Evolutionary conservation across 2,797 vertebrate species (phyloP), one percentile per base, ranked within the genome.

Genomic region (Gobio occitaniae): DNA sequence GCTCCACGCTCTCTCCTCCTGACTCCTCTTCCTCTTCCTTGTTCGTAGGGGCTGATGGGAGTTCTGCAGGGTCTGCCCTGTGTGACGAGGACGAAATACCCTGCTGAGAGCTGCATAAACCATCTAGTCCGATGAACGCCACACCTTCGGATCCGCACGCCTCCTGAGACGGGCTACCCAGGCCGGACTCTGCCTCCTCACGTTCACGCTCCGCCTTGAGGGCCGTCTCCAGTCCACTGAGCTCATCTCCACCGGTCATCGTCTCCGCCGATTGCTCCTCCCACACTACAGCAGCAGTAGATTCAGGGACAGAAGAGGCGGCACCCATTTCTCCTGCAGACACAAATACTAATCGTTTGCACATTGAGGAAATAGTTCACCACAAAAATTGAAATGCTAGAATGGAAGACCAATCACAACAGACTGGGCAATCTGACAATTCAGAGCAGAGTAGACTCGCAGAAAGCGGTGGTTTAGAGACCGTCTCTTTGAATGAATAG

Each of bases 121-220:
- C 95, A 19, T 96, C 95, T 0, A 96, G 93, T 44, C 95, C 95
- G 0, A 96, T 96, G 92, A 95, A 96, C 70, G 92, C 89, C 32
- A 91, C 87, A 56, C 88, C 89, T 50, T 77, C 84, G 4, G 68
- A 84, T 16, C 17, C 84, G 68, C 89, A 89, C 0, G 87, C 78
- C 48, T 81, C 36, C 3, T 44, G 78, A 6, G 88, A 78, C 3
- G 68, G 61, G 56, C 66, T 88, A 1, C 70, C 71, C 29, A 86
- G 41, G 2, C 74, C 69, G 1, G 86, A 79, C n/a, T 54, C 68
- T 0, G 92, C 92, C 88, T 94, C 91, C 81, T 95, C 94, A 0
- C 90, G 91, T 44, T 94, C 93, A 61, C 91, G 90, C 88, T 96
- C 95, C 0, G 93, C 94, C 86, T 92, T 93, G 78, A 96, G 88